Evolutionary conservation across 1,140 invertebrate species (phyloP).

Genomic region (Apis mellifera): DNA sequence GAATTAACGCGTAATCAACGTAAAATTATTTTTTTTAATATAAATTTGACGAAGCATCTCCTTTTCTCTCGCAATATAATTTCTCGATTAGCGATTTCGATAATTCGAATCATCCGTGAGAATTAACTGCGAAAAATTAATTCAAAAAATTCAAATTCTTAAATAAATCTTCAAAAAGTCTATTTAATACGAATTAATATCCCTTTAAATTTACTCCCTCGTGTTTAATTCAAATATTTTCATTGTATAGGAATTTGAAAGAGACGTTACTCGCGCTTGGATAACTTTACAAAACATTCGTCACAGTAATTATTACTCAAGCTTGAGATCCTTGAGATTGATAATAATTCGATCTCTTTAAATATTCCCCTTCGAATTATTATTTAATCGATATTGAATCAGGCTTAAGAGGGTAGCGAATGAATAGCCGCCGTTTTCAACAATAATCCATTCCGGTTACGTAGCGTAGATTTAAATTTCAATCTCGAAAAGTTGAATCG

Average conservation of each 20-base stretch:
- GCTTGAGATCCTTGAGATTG: too few species aligned
- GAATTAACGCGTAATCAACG: neutral
- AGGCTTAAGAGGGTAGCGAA: neutral
- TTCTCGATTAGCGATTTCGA: neutral
- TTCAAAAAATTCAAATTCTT: neutral
- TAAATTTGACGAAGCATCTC: neutral
- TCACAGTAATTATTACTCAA: too few species aligned
- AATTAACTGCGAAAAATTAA: neutral
- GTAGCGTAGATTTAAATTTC: conserved; percentile 5
- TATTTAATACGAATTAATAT: too few species aligned
- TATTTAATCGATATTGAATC: neutral
- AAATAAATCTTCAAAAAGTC: neutral
- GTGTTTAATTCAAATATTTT: too few species aligned
- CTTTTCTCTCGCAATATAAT: neutral
- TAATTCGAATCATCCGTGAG: neutral
- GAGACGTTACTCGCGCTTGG: too few species aligned
- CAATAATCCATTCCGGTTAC: neutral
- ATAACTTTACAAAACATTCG: too few species aligned
- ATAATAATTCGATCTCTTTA: too few species aligned
- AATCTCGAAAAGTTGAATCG: neutral
- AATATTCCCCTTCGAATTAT: too few species aligned
- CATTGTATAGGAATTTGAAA: too few species aligned
- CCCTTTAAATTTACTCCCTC: too few species aligned
- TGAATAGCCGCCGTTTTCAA: too few species aligned
- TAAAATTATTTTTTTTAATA: neutral